A percentile compares a stretch with the other conserved stretches of the same genome.
Conservation (phyloP, 2,113 vertebrate genomes). For the Dinomys branickii region DNA sequence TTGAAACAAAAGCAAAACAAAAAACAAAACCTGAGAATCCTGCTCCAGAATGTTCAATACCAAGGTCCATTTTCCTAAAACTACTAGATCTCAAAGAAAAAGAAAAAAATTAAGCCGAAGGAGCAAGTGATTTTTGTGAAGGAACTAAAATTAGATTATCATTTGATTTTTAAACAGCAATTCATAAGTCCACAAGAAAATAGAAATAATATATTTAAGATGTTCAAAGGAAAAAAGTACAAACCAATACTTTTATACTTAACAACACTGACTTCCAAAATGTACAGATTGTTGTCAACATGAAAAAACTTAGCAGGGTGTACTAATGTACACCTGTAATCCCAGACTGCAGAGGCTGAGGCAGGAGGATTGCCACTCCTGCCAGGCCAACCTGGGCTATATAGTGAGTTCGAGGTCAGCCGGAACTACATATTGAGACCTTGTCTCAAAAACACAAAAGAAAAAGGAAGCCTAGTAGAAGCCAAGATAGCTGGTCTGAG, state of each 20-base stretch:
- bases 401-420: neutral
- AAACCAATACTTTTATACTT: neutral
- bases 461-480: neutral
- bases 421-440: neutral
- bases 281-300: neutral
- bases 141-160: neutral
- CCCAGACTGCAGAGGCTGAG: neutral
- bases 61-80: neutral
- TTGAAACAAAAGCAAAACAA: neutral
- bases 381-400: neutral
- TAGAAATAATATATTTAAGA: neutral
- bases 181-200: neutral
- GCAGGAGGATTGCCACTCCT: neutral
- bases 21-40: neutral
- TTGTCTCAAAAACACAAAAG: neutral
- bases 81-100: neutral
- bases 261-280: neutral
- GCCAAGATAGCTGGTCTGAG: neutral
- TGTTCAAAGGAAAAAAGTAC: neutral
- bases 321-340: neutral
- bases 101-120: neutral
- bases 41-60: neutral
- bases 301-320: neutral
- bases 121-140: neutral
- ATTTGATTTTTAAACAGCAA: neutral